Percentiles rank a stretch among this genome's conserved stretches.
phyloP scores from a whole-genome alignment of 1,140 invertebrate species.

The Camponotus floridanus region DNA sequence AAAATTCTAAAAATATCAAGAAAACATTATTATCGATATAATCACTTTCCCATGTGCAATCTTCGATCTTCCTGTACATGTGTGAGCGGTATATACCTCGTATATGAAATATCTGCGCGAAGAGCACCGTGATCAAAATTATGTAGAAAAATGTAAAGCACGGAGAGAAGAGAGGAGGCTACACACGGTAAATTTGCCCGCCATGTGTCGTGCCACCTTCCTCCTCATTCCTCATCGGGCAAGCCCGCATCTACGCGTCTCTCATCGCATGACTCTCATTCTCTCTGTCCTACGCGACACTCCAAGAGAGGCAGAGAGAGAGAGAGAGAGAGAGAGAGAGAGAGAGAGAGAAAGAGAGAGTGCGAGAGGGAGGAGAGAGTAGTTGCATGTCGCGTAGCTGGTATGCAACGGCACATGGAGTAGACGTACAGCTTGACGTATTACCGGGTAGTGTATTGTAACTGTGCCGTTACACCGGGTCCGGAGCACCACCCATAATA shows the following conservation, averaged over 20 bases:
- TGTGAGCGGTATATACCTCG: neutral
- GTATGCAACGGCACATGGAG: conserved; percentile 74
- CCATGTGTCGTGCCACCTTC: conserved; percentile 34
- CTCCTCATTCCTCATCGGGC: conserved; percentile 62
- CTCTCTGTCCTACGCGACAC: conserved; percentile 28
- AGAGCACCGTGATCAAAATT: conserved; percentile 44
- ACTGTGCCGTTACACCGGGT: conserved; percentile 76
- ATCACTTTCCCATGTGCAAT: too few species aligned
- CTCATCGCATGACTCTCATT: conserved; percentile 57
- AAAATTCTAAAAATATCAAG: too few species aligned
- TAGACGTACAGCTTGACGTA: conserved; percentile 81
- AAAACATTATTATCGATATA: too few species aligned
- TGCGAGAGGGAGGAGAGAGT: conserved; percentile 38
- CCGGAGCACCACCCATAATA: conserved; percentile 78
- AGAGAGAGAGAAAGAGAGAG: conserved; percentile 33
- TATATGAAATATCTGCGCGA: neutral
- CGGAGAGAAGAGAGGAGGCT: conserved; percentile 7
- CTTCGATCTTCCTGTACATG: too few species aligned
- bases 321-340: conserved; percentile 44
- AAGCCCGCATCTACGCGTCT: conserved; percentile 66
- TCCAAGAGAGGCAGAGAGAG: conserved; percentile 33
- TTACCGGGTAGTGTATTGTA: conserved; percentile 80
- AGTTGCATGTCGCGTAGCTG: conserved; percentile 58
- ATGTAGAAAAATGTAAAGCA: conserved; percentile 54
- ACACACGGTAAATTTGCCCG: conserved; percentile 47